Conservation (phyloP, 2,888 invertebrate genomes). For the Nemapogon koenigi region DNA sequence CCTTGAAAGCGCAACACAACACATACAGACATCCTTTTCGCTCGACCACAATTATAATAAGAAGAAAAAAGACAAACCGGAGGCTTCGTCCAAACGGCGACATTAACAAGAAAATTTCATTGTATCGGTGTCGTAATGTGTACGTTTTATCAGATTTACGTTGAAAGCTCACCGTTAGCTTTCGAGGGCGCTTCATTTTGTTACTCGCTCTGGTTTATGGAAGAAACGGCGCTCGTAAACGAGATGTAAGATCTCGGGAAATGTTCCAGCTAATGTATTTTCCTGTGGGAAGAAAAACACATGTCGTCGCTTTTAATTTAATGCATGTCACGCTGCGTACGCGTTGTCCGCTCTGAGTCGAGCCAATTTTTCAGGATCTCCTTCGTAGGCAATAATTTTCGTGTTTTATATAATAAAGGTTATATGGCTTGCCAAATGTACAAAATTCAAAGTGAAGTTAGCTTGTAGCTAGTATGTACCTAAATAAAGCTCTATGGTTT, state of each 20-base stretch:
- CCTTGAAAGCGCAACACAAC: constrained; percentile 16
- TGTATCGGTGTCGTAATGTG: constrained; percentile 57
- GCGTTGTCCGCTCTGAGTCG: constrained; percentile 29
- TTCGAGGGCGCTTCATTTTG: constrained; percentile 42
- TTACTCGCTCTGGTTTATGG: constrained; percentile 22
- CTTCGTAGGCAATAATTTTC: constrained; percentile 7
- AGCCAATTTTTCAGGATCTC: constrained; percentile 10
- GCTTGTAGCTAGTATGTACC: neutral
- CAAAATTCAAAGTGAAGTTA: neutral
- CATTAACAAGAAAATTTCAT: constrained; percentile 51
- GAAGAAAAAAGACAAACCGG: constrained; percentile 24
- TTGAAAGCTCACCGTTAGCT: constrained; percentile 60
- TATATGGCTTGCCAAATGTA: no score
- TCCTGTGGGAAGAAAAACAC: constrained; percentile 65
- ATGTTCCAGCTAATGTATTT: constrained; percentile 61
- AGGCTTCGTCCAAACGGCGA: constrained; percentile 24
- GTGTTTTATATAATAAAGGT: no score
- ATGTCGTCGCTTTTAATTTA: constrained; percentile 64
- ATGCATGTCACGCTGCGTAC: constrained; percentile 59
- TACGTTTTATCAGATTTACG: constrained; percentile 62
- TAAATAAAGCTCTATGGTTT: neutral
- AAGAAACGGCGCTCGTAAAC: constrained; percentile 22
- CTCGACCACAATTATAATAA: neutral
- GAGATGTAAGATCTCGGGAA: constrained; percentile 38
- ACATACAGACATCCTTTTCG: constrained; percentile 8